Evolutionary conservation across 2,888 invertebrate species (phyloP), one percentile per base, ranked within the genome.

Genomic region (Ichneumon xanthorius): DNA sequence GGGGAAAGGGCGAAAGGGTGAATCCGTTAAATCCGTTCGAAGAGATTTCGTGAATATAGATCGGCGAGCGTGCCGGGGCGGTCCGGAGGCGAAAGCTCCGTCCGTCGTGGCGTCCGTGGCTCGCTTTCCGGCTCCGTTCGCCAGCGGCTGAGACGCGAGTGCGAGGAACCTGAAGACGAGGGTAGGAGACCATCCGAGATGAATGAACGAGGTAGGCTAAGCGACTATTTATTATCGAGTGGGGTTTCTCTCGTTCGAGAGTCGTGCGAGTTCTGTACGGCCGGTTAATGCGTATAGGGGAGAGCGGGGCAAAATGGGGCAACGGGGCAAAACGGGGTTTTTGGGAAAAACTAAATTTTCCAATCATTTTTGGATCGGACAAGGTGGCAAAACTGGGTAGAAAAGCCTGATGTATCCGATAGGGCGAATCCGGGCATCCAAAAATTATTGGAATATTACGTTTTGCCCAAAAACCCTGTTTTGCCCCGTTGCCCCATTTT

Each of bases 161-260:
- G 58, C 4, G 58, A 58, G 22, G 22, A 26, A 58, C 2, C 58
- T 9, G 19, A 22, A 1, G 58, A 30, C 33, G 61, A 61, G 16
- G 61, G 61, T 14, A 16, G 16, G 16, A 14, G 26, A 30, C 11
- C 11, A 2, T 26, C 26, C 14, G 5, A 11, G 61, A 78, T 40
- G 79, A 72, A 26, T 9, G 61, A 26, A 61, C 14, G 4, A 16
- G 11, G 61, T 82, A 78, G 58, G 55, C 65, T 78, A 26, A 53
- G 73, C 53, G 63, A 75, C 53, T 45, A 83, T 83, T 83, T 83
- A 79, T 83, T 68, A 79, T 79, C 83, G 61, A 45, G 16, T 61
- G 26, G 26, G 61, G 11, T 70, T 45, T 82, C 61, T 58, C 50
- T n/a, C n/a, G 50, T 40, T 30, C 30, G 30, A 75, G 63, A 48